Conservation (phyloP, 2,113 vertebrate species). For the Thunnus thynnus region DNA sequence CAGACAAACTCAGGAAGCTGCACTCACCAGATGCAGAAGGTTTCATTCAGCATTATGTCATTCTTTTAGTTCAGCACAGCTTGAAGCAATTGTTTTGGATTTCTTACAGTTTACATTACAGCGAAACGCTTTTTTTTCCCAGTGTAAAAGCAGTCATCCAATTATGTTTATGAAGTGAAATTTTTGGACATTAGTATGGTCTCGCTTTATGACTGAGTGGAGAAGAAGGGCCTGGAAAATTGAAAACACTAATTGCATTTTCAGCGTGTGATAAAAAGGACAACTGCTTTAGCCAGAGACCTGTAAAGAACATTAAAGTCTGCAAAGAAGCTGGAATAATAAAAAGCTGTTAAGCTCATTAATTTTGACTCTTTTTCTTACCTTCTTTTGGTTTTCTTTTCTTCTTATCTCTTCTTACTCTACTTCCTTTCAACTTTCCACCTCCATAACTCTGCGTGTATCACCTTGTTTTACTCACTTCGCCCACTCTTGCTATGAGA, state of each 20-base stretch:
- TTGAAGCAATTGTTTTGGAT: conserved; percentile 6
- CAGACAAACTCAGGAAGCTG: not conserved
- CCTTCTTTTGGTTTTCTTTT: conserved; percentile 4
- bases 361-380: conserved; percentile 23
- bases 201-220: conserved; percentile 47
- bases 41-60: not conserved
- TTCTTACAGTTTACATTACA: conserved; percentile 35
- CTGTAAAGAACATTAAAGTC: conserved; percentile 52
- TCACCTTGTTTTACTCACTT: conserved; percentile 48
- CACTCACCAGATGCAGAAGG: not conserved
- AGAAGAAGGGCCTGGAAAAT: conserved; percentile 50
- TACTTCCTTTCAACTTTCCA: not conserved
- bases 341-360: conserved; percentile 54
- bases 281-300: conserved; percentile 54
- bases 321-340: conserved; percentile 42
- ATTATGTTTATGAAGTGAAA: conserved; percentile 36
- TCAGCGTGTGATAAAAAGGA: conserved; percentile 51
- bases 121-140: conserved; percentile 19
- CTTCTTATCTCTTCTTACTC: conserved; percentile 8
- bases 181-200: conserved; percentile 46
- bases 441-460: conserved; percentile 45
- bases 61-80: not conserved
- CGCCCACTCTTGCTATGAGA: conserved; percentile 23
- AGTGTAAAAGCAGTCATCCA: conserved; percentile 28
- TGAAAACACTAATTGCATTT: conserved; percentile 70